Conservation (phyloP, 2,888 invertebrate genomes). For the Microdon myrmicae region DNA sequence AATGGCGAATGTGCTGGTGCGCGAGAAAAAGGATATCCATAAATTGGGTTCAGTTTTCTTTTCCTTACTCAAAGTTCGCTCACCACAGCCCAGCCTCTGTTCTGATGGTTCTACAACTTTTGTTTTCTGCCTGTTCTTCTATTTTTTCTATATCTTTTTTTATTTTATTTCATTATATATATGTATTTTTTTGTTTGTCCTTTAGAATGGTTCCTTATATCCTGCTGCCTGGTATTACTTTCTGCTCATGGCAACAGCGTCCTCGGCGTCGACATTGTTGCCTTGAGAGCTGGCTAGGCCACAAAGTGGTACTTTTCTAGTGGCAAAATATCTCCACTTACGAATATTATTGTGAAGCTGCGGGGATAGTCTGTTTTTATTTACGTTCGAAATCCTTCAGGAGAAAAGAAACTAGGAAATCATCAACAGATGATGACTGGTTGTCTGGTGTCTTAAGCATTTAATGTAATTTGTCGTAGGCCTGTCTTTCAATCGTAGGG, state of each 20-base stretch:
- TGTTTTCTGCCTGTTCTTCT: too few species aligned
- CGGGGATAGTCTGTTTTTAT: slow-evolving; percentile 23
- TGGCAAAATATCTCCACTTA: slow-evolving; percentile 42
- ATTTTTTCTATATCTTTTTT: too few species aligned
- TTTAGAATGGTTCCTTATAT: slow-evolving; percentile 4
- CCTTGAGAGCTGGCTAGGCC: slow-evolving; percentile 22
- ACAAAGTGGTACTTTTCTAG: slow-evolving; percentile 45
- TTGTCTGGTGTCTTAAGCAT: slow-evolving; percentile 5
- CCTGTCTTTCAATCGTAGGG: slow-evolving; percentile 33
- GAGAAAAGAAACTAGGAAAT: slow-evolving; percentile 11
- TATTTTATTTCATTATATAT: too few species aligned
- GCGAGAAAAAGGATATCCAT: too few species aligned
- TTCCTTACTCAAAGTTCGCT: too few species aligned
- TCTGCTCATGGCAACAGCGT: neutral
- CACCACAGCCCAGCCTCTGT: too few species aligned
- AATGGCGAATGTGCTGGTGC: slow-evolving; percentile 20
- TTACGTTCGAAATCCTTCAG: too few species aligned
- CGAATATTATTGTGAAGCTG: slow-evolving; percentile 36
- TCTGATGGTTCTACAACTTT: too few species aligned
- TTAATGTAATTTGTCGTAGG: slow-evolving; percentile 34
- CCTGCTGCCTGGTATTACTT: neutral
- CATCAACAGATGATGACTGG: slow-evolving; percentile 30
- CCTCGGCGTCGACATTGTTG: neutral
- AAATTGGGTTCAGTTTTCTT: too few species aligned
- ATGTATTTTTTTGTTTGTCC: slow-evolving; percentile 3